phyloP scores from a whole-genome alignment of 2,113 vertebrate species.

The Spheniscus mendiculus region DNA sequence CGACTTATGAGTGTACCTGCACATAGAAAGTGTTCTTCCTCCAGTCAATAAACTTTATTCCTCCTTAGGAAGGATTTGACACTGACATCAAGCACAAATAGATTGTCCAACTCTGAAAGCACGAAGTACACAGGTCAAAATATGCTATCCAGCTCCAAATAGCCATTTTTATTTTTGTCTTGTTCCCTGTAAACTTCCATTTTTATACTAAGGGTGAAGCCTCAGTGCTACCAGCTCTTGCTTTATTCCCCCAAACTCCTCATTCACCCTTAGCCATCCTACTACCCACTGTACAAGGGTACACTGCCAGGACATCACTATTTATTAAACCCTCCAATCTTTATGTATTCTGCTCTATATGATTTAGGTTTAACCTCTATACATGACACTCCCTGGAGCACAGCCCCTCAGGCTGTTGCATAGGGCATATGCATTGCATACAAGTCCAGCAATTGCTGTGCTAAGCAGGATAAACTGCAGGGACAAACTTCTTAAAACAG shows the following conservation, averaged over 20 bases:
- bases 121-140: neutral
- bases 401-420: neutral
- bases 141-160: neutral
- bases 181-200: neutral
- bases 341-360: neutral
- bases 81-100: neutral
- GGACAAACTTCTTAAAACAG: neutral
- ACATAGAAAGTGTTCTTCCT: fast-evolving
- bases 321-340: neutral
- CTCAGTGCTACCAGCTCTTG: neutral
- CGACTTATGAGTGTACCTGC: neutral
- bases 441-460: neutral
- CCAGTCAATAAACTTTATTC: neutral
- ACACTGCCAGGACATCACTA: neutral
- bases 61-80: neutral
- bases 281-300: neutral
- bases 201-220: neutral
- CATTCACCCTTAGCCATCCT: neutral
- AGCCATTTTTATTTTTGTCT: neutral
- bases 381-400: fast-evolving
- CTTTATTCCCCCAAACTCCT: neutral
- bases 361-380: neutral
- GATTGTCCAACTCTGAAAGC: neutral
- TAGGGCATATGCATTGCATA: fast-evolving
- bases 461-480: neutral